A percentile compares a stretch with the other conserved stretches of the same genome.
These are phyloP conservation scores for Tetragnatha versicolor DNA, from an alignment of 1,140 invertebrate species.

Conservation along the genomic window DNA sequence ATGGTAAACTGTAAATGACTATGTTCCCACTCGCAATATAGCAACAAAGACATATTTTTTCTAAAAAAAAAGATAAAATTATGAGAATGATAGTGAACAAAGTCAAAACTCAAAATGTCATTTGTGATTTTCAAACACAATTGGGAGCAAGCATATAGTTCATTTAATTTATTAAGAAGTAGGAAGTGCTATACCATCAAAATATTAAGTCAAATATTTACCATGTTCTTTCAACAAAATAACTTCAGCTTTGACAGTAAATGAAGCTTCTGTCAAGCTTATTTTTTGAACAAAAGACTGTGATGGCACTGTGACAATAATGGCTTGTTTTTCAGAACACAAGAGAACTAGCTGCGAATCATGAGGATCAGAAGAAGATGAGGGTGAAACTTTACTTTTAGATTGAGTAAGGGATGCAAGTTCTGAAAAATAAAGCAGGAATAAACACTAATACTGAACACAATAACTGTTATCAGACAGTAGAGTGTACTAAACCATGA, in stretches of 20 bases:
- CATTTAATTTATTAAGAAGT: too few species aligned
- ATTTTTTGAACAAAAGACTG: conserved; percentile 71
- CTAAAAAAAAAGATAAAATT: conserved; percentile 68
- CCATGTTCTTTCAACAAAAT: conserved; percentile 86
- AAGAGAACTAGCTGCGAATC: conserved; percentile 93
- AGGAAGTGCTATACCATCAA: too few species aligned
- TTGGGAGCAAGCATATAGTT: too few species aligned
- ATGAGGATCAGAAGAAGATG: conserved; percentile 67
- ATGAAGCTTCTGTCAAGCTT: conserved; percentile 80
- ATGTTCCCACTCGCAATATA: conserved; percentile 94
- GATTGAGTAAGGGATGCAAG: conserved; percentile 31
- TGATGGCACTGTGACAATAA: conserved; percentile 91
- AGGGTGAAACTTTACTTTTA: conserved; percentile 76
- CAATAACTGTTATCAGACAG: too few species aligned
- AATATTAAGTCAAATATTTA: too few species aligned
- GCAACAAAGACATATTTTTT: conserved; percentile 91
- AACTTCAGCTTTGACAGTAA: conserved; percentile 93
- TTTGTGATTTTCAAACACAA: too few species aligned
- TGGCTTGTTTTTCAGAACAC: conserved; percentile 92
- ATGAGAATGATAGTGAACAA: background rate
- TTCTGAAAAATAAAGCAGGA: conserved; percentile 13
- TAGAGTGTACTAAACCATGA: too few species aligned
- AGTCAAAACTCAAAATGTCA: too few species aligned
- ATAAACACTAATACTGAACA: too few species aligned
- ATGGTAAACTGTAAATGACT: conserved; percentile 90